A percentile compares a stretch with the other conserved stretches of the same genome.
These are phyloP conservation scores for Spodoptera litura DNA, from an alignment of 1,140 invertebrate species.

Conservation along the genomic window DNA sequence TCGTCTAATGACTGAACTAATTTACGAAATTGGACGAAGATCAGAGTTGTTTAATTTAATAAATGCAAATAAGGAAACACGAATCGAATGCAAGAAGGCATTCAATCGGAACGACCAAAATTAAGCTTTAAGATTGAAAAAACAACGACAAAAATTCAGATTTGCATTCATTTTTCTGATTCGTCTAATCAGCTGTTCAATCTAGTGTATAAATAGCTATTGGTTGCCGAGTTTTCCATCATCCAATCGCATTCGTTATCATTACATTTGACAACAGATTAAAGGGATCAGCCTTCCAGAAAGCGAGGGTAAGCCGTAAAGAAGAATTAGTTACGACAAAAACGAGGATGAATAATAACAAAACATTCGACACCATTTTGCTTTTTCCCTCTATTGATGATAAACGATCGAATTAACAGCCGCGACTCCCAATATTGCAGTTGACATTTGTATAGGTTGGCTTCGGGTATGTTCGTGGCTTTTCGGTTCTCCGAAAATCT, in stretches of 20 bases:
- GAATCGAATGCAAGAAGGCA: too few relatives aligned
- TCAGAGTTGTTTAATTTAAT: neutral
- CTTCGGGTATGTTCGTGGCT: conserved; percentile 23
- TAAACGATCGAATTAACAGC: conserved; percentile 28
- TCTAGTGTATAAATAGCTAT: too few relatives aligned
- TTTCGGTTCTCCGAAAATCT: neutral
- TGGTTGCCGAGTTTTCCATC: too few relatives aligned
- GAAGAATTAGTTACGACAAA: conserved; percentile 4
- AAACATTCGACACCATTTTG: conserved; percentile 1
- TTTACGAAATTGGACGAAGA: neutral
- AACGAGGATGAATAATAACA: neutral
- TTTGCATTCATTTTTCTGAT: too few relatives aligned
- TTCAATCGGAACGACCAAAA: too few relatives aligned
- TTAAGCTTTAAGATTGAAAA: too few relatives aligned
- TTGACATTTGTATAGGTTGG: conserved; percentile 24
- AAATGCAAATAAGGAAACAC: neutral
- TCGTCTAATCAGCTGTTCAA: too few relatives aligned
- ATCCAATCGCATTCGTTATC: too few relatives aligned
- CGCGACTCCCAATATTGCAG: conserved; percentile 22
- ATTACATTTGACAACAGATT: too few relatives aligned
- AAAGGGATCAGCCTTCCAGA: too few relatives aligned
- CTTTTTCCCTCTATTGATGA: conserved; percentile 18
- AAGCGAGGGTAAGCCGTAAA: neutral
- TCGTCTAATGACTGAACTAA: conserved; percentile 1
- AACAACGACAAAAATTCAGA: too few relatives aligned